Percentiles rank a stretch among this genome's conserved stretches.
Conservation (phyloP, 2,797 vertebrate species). For the Pseudotriccus pelzelni region DNA sequence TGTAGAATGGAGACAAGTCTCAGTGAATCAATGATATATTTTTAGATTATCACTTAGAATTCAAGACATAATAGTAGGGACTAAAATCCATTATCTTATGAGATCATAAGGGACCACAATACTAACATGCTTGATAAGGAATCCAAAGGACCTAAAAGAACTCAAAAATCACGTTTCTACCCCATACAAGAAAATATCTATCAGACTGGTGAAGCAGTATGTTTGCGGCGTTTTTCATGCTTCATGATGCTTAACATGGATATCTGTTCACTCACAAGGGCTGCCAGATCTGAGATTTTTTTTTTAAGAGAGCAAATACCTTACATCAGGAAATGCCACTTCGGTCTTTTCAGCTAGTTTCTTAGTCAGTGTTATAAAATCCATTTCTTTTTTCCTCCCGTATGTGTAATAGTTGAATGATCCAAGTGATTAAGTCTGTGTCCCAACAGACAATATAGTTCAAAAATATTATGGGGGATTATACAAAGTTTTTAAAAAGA, state of each 20-base stretch:
- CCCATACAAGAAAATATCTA: not conserved
- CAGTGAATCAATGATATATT: not conserved
- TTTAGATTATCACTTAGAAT: not conserved
- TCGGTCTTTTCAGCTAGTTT: not conserved
- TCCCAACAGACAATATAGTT: not conserved
- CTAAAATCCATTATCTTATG: not conserved
- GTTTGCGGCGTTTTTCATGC: not conserved
- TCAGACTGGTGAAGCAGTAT: not conserved
- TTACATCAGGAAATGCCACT: not conserved
- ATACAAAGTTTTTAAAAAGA: not conserved
- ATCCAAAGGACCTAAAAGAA: not conserved
- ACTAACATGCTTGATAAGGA: not conserved
- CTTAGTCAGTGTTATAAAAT: not conserved
- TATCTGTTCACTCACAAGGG: not conserved
- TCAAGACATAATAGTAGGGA: not conserved
- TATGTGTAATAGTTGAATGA: accelerated
- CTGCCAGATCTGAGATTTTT: not conserved
- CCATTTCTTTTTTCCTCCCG: not conserved
- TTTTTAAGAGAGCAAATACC: not conserved
- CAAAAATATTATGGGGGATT: not conserved
- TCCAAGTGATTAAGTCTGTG: not conserved
- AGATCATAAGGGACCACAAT: not conserved
- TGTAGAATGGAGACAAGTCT: not conserved
- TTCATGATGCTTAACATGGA: not conserved
- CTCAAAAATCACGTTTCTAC: not conserved